Base-by-base conservation (phyloP, 2,113 vertebrate species). In the Machaerirhynchus nigripectus region DNA sequence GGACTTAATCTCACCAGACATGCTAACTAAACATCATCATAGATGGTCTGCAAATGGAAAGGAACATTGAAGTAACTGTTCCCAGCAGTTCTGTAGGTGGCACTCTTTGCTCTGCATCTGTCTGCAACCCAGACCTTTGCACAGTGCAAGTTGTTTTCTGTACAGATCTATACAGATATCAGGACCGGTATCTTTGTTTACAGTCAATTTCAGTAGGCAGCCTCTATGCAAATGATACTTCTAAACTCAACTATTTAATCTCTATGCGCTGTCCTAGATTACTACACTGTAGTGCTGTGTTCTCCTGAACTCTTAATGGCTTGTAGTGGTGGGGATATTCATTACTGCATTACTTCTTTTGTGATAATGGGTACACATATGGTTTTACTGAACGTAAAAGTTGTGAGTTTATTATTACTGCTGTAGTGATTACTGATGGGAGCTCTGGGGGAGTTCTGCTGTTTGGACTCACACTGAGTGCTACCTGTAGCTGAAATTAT, bases 51-150 rank as follows among this genome's bases (percentile, higher is more conserved):
- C 69, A 81, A 85, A 46, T 47, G 56, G 64, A 50, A 78, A 68
- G 28, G n/a, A n/a, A n/a, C 37, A 15, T 4, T 44, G 87, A 35
- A 84, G 59, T 21, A 84, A 91, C 64, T 84, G 53, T 44, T 90
- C n/a, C 68, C 52, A 67, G 52, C 35, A 90, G 56, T 87, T 97
- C 96, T 97, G 95, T 90, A 96, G 95, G 76, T 96, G 96, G 96
- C 95, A 96, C 60, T 96, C 95, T 95, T 86, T 77, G 82, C 92
- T 86, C 90, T 96, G 76, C 83, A 77, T 94, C 92, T 13, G 8
- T n/a, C 65, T 84, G 79, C 76, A 88, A 0, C 10, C 40, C 59
- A 52, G n/a, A 47, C 71, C 44, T 80, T 85, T 61, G 26, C 37
- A 52, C 22, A 67, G 39, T 17, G 37, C 42, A 49, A 9, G n/a